Evolutionary conservation across 2,888 invertebrate genomes (phyloP), one percentile per base, ranked within the genome.

Genomic region (Napeogenes sylphis): DNA sequence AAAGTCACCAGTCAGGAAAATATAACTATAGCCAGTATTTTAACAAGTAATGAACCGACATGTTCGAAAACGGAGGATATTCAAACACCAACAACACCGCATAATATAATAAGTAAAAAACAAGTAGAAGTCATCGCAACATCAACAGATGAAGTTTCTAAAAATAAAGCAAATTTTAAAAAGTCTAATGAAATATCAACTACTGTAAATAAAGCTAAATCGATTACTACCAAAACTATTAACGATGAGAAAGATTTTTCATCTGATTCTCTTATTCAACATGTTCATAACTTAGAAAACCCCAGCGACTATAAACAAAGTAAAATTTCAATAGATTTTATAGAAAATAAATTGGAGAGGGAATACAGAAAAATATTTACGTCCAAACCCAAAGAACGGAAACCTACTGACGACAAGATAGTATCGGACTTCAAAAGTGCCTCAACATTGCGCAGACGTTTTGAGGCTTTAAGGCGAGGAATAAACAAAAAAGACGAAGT

Each of bases 301-400:
- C 77, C 82, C 2, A 81, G 78, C 57, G 70, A 75, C 54, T 79
- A 80, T 12, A 79, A 75, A 64, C 68, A 70, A 32, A 81, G 78
- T 45, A 74, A 67, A 42, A 63, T 62, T 8, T 77, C 77, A 0
- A 64, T 78, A 45, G 80, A 84, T 70, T 73, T 75, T 10, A 84
- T 83, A 75, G 85, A 86, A 68, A 85, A 86, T 67, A 83, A 85
- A 71, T 67, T 87, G 8, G 86, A 88, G 71, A 76, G 75, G 61
- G 85, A 86, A 65, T 85, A 85, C 53, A 76, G 82, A 67, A 83
- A 76, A 60, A 79, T 85, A 67, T 86, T 86, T 68, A 63, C 74
- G 13, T 67, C 71, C 0, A 79, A 76, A 61, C 72, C 73, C 4
- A 79, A 76, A 68, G 75, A 80, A 4, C 73, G 72, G 21, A 80